Percentiles rank a stretch among this genome's conserved stretches.
These are phyloP conservation scores for Drosophila heteroneura DNA, from an alignment of 2,888 invertebrate genomes.

Conservation along the genomic window DNA sequence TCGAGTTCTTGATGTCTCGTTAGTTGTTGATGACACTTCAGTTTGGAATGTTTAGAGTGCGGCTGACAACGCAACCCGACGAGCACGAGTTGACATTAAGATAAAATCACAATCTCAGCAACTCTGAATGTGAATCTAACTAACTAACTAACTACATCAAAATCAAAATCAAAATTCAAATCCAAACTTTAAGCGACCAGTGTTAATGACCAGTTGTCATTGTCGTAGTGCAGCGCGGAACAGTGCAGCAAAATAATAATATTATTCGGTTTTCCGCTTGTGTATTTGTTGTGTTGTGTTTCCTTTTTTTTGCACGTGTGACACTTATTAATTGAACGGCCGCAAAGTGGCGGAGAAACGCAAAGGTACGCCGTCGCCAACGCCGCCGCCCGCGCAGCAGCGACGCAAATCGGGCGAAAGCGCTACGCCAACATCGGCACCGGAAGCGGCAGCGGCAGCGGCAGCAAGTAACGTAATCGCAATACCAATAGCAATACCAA, in stretches of 20 bases:
- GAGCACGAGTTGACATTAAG: constrained; percentile 30
- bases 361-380: constrained; percentile 83
- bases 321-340: constrained; percentile 40
- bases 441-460: constrained; percentile 77
- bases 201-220: constrained; percentile 10
- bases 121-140: neutral
- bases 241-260: neutral
- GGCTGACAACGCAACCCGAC: constrained; percentile 58
- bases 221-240: neutral
- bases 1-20: constrained; percentile 84
- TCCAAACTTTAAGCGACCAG: neutral
- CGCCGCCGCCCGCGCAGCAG: constrained; percentile 80
- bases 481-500: neutral
- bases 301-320: constrained; percentile 32
- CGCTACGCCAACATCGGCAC: constrained; percentile 66
- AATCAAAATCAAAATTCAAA: neutral
- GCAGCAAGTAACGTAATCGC: constrained; percentile 2
- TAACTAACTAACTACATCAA: neutral
- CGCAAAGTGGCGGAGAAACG: constrained; percentile 85
- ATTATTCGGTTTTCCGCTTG: constrained; percentile 1
- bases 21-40: constrained; percentile 86
- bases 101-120: constrained; percentile 12
- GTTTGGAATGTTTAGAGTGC: constrained; percentile 83
- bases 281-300: neutral
- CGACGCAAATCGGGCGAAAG: constrained; percentile 70